Evolutionary conservation across 2,888 invertebrate species (phyloP).

Genomic region (Eudiplozoon nipponicum): DNA sequence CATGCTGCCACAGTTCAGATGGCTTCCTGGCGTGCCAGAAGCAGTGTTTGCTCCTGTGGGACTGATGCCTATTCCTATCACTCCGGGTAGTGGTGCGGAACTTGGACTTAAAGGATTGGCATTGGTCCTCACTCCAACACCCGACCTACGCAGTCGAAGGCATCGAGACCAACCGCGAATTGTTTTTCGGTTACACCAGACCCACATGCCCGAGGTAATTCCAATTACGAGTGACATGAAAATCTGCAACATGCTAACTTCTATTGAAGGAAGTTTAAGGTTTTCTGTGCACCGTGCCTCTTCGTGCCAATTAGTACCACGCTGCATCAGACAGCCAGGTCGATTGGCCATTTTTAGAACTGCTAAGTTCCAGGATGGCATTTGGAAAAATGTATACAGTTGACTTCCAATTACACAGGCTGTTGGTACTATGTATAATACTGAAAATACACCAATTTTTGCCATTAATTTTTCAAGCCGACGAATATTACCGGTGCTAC

Average conservation of each 20-base stretch:
- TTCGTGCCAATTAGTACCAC: background rate
- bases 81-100: too few relatives aligned
- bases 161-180: too few relatives aligned
- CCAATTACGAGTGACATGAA: conserved; percentile 35
- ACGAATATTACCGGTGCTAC: conserved; percentile 33
- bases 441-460: conserved; percentile 31
- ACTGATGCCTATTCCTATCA: too few relatives aligned
- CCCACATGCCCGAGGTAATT: conserved; percentile 38
- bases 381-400: conserved; percentile 24
- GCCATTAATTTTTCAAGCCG: conserved; percentile 38
- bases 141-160: too few relatives aligned
- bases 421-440: conserved; percentile 31
- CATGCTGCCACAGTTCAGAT: too few relatives aligned
- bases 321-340: background rate
- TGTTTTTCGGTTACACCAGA: conserved; percentile 36
- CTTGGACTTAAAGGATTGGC: too few relatives aligned
- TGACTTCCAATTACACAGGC: conserved; percentile 26
- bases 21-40: too few relatives aligned
- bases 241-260: conserved; percentile 34
- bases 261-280: conserved; percentile 25
- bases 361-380: conserved; percentile 20
- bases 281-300: background rate
- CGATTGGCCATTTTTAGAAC: background rate
- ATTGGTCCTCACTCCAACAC: too few relatives aligned
- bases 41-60: too few relatives aligned